phyloP scores from a whole-genome alignment of 1,140 invertebrate genomes.

The Meloidogyne chitwoodi region DNA sequence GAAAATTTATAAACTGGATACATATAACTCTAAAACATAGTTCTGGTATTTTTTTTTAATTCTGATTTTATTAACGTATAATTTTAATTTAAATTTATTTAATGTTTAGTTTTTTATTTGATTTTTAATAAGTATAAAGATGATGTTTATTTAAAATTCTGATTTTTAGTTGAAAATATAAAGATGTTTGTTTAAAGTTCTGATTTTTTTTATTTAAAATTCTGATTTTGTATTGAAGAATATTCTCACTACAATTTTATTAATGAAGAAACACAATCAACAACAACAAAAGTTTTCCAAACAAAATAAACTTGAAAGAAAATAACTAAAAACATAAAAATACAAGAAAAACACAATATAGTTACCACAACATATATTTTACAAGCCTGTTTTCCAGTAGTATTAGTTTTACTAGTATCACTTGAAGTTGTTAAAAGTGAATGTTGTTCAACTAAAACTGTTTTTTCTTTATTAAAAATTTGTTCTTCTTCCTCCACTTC shows the following conservation, averaged over 20 bases:
- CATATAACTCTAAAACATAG: no score
- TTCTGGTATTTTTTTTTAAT: no score
- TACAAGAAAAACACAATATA: not conserved
- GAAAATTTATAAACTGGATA: no score
- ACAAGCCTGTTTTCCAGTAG: not conserved
- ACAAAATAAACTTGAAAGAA: not conserved
- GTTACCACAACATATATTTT: not conserved
- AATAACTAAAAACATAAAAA: not conserved
- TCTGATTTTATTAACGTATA: no score
- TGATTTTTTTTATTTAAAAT: not conserved
- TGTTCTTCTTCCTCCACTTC: not conserved
- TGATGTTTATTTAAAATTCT: not conserved
- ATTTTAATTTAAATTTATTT: no score
- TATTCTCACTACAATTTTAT: no score
- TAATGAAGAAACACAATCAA: conserved; percentile 3
- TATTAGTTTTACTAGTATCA: not conserved
- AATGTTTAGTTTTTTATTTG: no score
- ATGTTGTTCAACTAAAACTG: not conserved
- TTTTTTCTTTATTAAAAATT: not conserved
- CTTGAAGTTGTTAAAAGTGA: not conserved
- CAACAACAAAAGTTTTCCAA: conserved; percentile 13
- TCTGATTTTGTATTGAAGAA: no score
- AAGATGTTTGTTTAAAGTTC: not conserved
- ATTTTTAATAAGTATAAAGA: no score
- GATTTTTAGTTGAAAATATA: conserved; percentile 7